Conservation (phyloP, 1,140 invertebrate species). For the Ladona fulva region DNA sequence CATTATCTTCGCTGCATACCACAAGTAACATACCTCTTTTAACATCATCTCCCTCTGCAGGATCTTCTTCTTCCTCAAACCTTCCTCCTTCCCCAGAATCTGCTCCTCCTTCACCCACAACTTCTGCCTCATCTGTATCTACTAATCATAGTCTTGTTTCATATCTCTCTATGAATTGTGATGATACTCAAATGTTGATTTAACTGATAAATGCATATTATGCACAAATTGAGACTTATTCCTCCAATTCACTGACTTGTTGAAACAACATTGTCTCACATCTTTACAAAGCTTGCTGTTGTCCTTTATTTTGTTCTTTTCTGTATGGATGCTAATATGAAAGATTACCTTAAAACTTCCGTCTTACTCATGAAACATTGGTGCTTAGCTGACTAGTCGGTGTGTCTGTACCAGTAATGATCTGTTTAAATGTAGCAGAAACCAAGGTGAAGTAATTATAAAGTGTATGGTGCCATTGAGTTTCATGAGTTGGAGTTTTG, state of each 20-base stretch:
- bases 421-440: not conserved
- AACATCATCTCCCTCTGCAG: not conserved
- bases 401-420: not conserved
- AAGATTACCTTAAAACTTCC: too few species aligned
- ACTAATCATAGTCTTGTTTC: not conserved
- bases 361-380: slow-evolving; percentile 3
- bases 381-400: not conserved
- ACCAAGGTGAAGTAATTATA: not conserved
- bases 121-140: not conserved
- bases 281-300: too few species aligned
- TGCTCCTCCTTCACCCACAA: not conserved
- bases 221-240: not conserved
- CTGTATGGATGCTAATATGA: too few species aligned
- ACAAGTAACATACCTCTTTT: not conserved
- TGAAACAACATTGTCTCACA: too few species aligned
- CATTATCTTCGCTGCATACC: not conserved
- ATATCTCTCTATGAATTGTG: not conserved
- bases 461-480: not conserved
- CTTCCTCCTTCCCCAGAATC: not conserved
- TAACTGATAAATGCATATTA: not conserved
- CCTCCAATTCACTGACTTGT: too few species aligned
- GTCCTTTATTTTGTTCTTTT: too few species aligned
- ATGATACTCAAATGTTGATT: not conserved
- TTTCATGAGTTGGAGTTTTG: not conserved
- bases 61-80: not conserved